Base-by-base conservation (phyloP, 2,797 vertebrate genomes). In the Sebastes hopkinsi region DNA sequence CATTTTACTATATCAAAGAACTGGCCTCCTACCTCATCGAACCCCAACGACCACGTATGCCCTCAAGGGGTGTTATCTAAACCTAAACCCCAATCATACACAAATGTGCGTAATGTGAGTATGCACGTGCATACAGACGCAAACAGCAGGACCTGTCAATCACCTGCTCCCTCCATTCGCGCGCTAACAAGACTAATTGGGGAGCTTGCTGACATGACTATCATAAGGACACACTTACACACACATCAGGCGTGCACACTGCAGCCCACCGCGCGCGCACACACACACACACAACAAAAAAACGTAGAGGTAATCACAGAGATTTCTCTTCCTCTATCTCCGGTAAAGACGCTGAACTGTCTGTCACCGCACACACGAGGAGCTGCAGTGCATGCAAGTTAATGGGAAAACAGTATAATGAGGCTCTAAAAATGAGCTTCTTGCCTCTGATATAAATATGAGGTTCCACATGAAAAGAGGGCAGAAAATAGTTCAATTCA, bases 101-200 rank as follows among this genome's bases (percentile, higher is more conserved):
- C 75, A 78, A 82, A 87, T 32, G 23, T 5, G 8, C 25, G 54
- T 61, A 71, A 82, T 42, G 18, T 4, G 9, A 73, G 61, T 22
- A 55, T 22, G 36, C 46, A 38, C 36, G 59, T 6, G 18, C 29
- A 82, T 65, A 52, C 55, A 77, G 73, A 83, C 66, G 72, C 81
- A 77, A 84, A 89, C 85, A 89, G 81, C 85, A 64, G 74, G 78
- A 87, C 80, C 83, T 87, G 93, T 91, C 92, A 91, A 91, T 94
- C 92, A 91, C 75, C 72, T 76, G 76, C 65, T 85, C 67, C 74
- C 65, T 88, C 83, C 81, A 87, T 91, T 90, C 76, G 62, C 78
- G 87, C 55, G 3, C 83, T 94, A 94, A 94, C 55, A 77, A 94
- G 91, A 89, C 90, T 92, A 94, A 94, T 93, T 93, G 88, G 92